These are phyloP conservation scores for Diadegma fenestrale DNA, from an alignment of 2,888 invertebrate genomes.

Conservation along the genomic window DNA sequence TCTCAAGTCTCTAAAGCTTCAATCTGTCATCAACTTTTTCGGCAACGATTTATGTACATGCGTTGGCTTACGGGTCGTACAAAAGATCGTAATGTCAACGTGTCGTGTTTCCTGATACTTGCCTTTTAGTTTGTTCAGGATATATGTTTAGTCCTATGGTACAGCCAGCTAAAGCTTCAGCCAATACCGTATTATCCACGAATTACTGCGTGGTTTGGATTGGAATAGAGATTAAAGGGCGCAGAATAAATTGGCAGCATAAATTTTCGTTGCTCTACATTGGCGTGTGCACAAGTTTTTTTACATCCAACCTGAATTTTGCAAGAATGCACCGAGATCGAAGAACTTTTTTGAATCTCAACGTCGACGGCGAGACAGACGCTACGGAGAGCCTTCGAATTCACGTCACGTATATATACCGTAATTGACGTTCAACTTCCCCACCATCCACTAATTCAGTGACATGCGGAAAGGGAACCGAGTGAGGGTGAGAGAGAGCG, in stretches of 20 bases:
- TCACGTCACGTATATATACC: constrained; percentile 63
- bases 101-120: neutral
- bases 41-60: constrained; percentile 7
- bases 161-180: constrained; percentile 21
- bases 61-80: neutral
- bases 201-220: constrained; percentile 57
- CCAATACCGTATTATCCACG: constrained; percentile 53
- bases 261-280: constrained; percentile 58
- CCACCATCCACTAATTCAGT: constrained; percentile 39
- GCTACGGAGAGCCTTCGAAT: constrained; percentile 57
- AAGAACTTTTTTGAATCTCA: constrained; percentile 44
- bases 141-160: neutral
- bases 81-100: neutral
- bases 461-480: constrained; percentile 7
- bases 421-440: constrained; percentile 58
- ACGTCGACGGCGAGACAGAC: constrained; percentile 13
- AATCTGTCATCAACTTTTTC: constrained; percentile 49
- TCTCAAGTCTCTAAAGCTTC: constrained; percentile 38
- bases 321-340: constrained; percentile 2
- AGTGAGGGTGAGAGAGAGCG: constrained; percentile 7
- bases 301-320: neutral
- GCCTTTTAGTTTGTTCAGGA: neutral
- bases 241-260: constrained; percentile 34
- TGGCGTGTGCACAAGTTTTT: neutral
- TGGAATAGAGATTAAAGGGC: neutral